Base-by-base conservation (phyloP, 2,113 vertebrate genomes). In the Bubo blakistoni region DNA sequence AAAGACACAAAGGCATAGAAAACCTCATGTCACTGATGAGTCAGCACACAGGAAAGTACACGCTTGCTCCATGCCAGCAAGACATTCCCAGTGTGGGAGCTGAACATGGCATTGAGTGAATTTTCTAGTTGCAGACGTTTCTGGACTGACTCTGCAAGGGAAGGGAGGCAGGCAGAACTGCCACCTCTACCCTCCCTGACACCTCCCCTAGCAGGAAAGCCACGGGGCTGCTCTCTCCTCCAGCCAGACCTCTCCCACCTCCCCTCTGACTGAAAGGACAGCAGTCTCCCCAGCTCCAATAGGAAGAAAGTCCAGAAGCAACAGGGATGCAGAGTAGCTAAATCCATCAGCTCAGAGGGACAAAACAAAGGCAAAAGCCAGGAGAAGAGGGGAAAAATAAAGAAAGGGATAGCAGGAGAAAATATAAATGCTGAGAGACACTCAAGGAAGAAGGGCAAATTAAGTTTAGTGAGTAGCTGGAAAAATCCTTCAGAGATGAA, bases 191-290 rank as follows among this genome's bases (percentile, higher is more conserved):
- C 18, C 52, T 22, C 62, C 54, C 46, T 1, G 2, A 11, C 12
- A 27, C 54, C 44, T 30, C 30, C 36, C 32, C 17, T 5, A 7
- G 32, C 32, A 7, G 32, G 18, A 13, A 34, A 70, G 40, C 8
- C 0, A 19, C 22, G 6, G n/a, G 22, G 20, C 42, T 26, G 25
- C 66, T 40, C 66, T 13, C 13, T 25, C 69, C 44, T 36, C 51
- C 67, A 42, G 49, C 49, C 11, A 40, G 58, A 55, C 42, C 49
- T 30, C 30, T 40, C 57, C 67, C 66, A 40, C 19, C 34, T 19
- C 26, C 36, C 1, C 0, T 5, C 2, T 5, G 46, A 14, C 24
- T 5, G 25, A 13, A 30, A 40, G 70, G 24, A 25, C 19, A 11
- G 54, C 38, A 14, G 32, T 20, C 20, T n/a, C 24, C 51, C 44